These are phyloP conservation scores for Tuta absoluta DNA, from an alignment of 2,888 invertebrate species.

Conservation along the genomic window DNA sequence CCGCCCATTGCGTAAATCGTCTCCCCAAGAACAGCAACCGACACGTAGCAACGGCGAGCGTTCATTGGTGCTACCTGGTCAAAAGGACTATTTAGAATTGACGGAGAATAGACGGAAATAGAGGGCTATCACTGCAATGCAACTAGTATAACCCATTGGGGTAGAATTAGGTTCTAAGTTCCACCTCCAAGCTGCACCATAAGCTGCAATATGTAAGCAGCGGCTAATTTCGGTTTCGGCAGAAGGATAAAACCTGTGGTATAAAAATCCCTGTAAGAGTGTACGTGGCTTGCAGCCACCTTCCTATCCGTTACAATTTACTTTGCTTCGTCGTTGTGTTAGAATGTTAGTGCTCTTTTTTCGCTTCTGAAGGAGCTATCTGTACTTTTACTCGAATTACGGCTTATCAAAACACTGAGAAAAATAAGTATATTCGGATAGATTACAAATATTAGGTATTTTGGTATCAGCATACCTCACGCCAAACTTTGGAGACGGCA, in stretches of 20 bases:
- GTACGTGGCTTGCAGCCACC: too few species aligned
- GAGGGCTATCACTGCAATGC: neutral
- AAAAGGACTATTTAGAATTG: slow-evolving; percentile 2
- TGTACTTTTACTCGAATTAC: neutral
- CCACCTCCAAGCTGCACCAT: too few species aligned
- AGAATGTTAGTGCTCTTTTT: too few species aligned
- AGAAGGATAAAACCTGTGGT: too few species aligned
- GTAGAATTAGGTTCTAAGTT: too few species aligned
- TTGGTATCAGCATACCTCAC: slow-evolving; percentile 77
- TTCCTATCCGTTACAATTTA: too few species aligned
- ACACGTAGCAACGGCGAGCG: slow-evolving; percentile 91
- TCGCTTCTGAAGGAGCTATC: neutral
- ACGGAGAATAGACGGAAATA: neutral
- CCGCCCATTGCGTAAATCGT: slow-evolving; percentile 94
- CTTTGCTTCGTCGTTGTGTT: too few species aligned
- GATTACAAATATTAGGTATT: neutral
- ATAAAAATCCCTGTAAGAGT: too few species aligned
- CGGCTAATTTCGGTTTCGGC: too few species aligned
- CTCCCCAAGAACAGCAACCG: slow-evolving; percentile 88
- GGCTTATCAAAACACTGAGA: neutral
- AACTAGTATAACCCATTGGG: too few species aligned
- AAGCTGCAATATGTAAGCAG: too few species aligned
- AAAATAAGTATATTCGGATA: neutral
- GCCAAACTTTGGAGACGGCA: slow-evolving; percentile 91
- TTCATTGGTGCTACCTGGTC: slow-evolving; percentile 91